Evolutionary conservation across 2,797 vertebrate species (phyloP).

Genomic region (Xiphorhynchus erythropygius): DNA sequence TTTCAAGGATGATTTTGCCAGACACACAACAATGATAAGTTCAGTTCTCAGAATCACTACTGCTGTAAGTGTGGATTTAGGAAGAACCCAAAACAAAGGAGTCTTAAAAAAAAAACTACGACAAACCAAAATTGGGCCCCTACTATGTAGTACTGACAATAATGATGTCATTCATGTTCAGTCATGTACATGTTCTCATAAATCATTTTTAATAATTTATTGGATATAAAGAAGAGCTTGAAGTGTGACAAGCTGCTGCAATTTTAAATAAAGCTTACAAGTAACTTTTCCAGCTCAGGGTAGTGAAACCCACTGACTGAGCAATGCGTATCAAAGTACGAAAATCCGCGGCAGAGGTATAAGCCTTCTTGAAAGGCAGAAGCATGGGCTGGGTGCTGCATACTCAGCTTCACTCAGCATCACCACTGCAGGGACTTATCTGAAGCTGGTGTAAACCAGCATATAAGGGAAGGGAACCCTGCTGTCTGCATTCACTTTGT

Average conservation of each 20-base stretch:
- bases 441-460: background rate
- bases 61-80: background rate
- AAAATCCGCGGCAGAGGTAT: background rate
- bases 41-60: background rate
- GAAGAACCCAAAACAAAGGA: background rate
- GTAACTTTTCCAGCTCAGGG: constrained; percentile 6
- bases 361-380: background rate
- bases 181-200: background rate
- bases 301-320: background rate
- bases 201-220: constrained; percentile 9
- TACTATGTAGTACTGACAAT: background rate
- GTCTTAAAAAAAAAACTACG: background rate
- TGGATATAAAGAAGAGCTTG: background rate
- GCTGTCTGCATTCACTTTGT: background rate
- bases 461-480: accelerated
- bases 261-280: constrained; percentile 40
- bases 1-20: background rate
- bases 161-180: background rate
- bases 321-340: background rate
- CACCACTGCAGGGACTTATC: background rate
- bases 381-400: accelerated
- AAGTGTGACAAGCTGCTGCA: background rate
- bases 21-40: background rate
- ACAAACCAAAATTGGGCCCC: background rate
- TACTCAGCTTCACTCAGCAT: background rate